These are phyloP conservation scores for Varecia variegata DNA, from an alignment of 2,797 vertebrate species.

Conservation along the genomic window DNA sequence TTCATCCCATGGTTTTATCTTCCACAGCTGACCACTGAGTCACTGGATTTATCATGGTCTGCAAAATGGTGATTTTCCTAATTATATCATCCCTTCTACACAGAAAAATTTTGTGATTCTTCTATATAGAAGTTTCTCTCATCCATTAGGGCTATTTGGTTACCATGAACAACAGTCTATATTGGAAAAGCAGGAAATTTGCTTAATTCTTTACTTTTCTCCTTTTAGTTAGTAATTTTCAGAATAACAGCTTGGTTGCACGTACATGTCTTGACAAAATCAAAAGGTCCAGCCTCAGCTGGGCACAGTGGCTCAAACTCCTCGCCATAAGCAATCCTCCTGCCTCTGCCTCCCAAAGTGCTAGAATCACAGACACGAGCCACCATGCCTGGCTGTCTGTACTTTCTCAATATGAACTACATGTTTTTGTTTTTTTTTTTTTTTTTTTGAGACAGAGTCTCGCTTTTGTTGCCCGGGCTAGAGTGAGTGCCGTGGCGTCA, in stretches of 20 bases:
- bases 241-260: neutral
- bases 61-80: slow-evolving; percentile 12
- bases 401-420: no score
- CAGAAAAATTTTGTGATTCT: neutral
- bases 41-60: neutral
- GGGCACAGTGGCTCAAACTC: no score
- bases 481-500: no score
- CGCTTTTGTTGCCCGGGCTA: no score
- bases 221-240: slow-evolving; percentile 31
- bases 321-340: no score
- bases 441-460: no score
- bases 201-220: slow-evolving; percentile 38
- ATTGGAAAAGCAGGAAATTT: slow-evolving; percentile 13
- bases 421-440: no score
- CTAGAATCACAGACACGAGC: no score
- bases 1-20: slow-evolving; percentile 25
- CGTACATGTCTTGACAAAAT: neutral
- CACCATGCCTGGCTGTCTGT: no score
- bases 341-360: no score
- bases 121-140: neutral
- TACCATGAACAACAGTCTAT: slow-evolving; percentile 23
- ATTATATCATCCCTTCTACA: neutral
- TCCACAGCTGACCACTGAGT: neutral
- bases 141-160: neutral
- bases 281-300: neutral